A percentile compares a stretch with the other conserved stretches of the same genome.
These are phyloP conservation scores for Ceratosolen fusciceps DNA, from an alignment of 1,140 invertebrate genomes.

Conservation along the genomic window DNA sequence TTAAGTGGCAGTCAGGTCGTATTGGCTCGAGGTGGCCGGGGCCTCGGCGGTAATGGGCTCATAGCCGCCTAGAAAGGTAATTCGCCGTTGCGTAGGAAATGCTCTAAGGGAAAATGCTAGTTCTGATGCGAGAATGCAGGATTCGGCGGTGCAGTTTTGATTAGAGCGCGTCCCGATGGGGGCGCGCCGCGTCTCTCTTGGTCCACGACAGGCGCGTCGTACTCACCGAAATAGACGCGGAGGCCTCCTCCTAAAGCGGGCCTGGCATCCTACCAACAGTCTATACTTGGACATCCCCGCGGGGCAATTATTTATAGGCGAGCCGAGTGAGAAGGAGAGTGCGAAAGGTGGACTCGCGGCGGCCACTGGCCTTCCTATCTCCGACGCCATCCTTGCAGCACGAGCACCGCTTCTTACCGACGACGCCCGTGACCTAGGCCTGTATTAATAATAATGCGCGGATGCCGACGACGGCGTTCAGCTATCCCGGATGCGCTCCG, in stretches of 20 bases:
- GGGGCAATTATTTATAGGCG: constrained; percentile 74
- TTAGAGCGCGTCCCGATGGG: constrained; percentile 13
- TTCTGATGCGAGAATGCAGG: no score
- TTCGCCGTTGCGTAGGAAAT: no score
- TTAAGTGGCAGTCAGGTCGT: no score
- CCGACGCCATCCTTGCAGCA: background rate
- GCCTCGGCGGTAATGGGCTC: no score
- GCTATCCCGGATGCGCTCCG: background rate
- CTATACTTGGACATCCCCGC: constrained; percentile 81
- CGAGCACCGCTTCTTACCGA: background rate
- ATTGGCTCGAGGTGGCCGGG: no score
- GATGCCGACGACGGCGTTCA: background rate
- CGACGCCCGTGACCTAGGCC: constrained; percentile 73
- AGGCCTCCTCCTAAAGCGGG: constrained; percentile 63
- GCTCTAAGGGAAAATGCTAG: no score
- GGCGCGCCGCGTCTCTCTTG: constrained; percentile 13
- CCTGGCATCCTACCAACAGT: constrained; percentile 77
- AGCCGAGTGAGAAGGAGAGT: background rate
- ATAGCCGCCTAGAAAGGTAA: no score
- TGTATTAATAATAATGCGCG: constrained; percentile 66
- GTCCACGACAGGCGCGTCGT: constrained; percentile 58
- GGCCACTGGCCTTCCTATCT: constrained; percentile 73
- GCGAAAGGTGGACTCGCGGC: constrained; percentile 12
- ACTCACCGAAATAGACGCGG: constrained; percentile 70
- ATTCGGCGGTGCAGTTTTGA: background rate